Conservation (phyloP, 1,140 invertebrate species). For the Pseudobourletiella spinata region DNA sequence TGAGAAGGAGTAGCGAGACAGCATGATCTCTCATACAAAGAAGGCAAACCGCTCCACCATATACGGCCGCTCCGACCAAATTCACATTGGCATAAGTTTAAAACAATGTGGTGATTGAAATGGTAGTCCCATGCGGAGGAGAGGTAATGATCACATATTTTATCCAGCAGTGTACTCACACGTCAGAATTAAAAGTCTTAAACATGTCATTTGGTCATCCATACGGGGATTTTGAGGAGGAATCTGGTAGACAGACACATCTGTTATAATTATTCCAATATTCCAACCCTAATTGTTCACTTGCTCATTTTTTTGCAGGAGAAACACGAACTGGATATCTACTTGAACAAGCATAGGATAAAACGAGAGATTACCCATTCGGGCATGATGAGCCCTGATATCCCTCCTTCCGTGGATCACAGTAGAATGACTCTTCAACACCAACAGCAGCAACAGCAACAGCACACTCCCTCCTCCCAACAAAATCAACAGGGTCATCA, state of each 20-base stretch:
- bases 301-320: slow-evolving; percentile 19
- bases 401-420: background rate
- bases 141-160: background rate
- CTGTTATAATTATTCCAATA: background rate
- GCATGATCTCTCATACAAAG: background rate
- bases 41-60: background rate
- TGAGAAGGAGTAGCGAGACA: background rate
- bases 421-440: background rate
- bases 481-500: background rate
- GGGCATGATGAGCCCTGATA: slow-evolving; percentile 5
- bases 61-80: background rate
- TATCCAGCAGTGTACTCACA: background rate
- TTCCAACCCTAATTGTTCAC: background rate
- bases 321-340: slow-evolving; percentile 32
- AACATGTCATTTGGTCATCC: no score
- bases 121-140: background rate
- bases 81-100: background rate
- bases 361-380: slow-evolving; percentile 10
- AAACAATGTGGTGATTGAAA: slow-evolving; percentile 1
- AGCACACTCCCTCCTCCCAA: background rate
- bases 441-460: background rate
- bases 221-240: no score
- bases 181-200: background rate
- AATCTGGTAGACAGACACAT: background rate
- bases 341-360: slow-evolving; percentile 23